phyloP scores from a whole-genome alignment of 2,113 vertebrate genomes.

The Nematolebias whitei region DNA sequence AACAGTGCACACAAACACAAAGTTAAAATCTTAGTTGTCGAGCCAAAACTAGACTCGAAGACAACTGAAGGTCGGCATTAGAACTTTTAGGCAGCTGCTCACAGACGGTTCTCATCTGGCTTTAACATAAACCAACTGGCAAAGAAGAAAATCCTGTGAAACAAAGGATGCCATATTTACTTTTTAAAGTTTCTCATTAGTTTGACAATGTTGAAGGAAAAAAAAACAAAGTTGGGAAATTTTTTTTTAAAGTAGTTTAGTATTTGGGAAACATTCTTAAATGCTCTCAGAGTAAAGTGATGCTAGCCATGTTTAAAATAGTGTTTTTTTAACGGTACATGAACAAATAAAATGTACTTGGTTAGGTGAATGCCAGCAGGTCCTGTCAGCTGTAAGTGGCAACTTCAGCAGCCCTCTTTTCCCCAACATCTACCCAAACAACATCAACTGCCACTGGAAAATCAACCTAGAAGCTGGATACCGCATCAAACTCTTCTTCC shows the following conservation, averaged over 20 bases:
- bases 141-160: neutral
- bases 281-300: too few species aligned
- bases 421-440: conserved; percentile 93
- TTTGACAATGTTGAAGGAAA: too few species aligned
- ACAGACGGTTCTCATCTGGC: conserved; percentile 5
- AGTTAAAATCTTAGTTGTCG: conserved; percentile 2
- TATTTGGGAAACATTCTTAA: neutral
- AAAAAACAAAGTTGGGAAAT: too few species aligned
- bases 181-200: neutral
- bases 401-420: conserved; percentile 95
- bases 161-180: neutral
- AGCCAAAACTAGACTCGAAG: neutral
- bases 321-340: neutral
- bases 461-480: conserved; percentile 82
- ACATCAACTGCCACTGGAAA: conserved; percentile 94
- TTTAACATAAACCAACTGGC: neutral
- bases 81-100: conserved; percentile 15
- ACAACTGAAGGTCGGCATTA: conserved; percentile 2
- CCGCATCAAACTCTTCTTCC: conserved; percentile 88
- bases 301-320: too few species aligned
- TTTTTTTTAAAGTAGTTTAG: too few species aligned
- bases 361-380: conserved; percentile 92
- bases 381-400: conserved; percentile 83
- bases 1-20: neutral
- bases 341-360: conserved; percentile 6